Evolutionary conservation across 2,113 vertebrate species (phyloP).

Genomic region (Chaenocephalus aceratus): DNA sequence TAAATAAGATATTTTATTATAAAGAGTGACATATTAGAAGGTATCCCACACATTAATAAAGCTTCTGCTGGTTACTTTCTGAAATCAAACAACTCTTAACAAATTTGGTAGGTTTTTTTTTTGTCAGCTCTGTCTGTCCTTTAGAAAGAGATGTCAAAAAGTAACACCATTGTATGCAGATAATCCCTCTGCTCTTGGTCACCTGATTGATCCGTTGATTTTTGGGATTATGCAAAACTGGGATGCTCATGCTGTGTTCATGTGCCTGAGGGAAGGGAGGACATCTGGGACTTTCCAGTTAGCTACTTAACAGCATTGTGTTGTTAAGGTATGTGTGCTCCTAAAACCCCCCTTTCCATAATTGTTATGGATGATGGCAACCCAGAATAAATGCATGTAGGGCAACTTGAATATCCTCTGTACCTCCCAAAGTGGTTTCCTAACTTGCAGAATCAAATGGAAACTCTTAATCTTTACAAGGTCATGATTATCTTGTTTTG

Average conservation of each 20-base stretch:
- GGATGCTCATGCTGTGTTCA: neutral
- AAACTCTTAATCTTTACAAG: slow-evolving; percentile 1
- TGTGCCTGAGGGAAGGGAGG: neutral
- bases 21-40: too few relatives aligned
- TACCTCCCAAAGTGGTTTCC: neutral
- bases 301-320: slow-evolving; percentile 15
- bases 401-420: too few relatives aligned
- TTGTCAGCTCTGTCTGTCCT: neutral
- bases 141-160: neutral
- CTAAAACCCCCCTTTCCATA: neutral
- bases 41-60: too few relatives aligned
- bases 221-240: too few relatives aligned
- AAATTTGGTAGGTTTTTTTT: neutral
- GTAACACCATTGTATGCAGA: neutral
- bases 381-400: neutral
- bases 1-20: too few relatives aligned
- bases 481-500: slow-evolving; percentile 24
- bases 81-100: neutral
- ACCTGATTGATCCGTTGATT: neutral
- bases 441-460: neutral
- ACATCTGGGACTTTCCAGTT: slow-evolving; percentile 2
- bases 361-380: neutral
- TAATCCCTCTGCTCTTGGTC: neutral
- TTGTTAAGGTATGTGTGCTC: neutral
- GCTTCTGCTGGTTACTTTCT: neutral